Base-by-base conservation (phyloP, 2,888 invertebrate genomes). In the Apeira syringaria region DNA sequence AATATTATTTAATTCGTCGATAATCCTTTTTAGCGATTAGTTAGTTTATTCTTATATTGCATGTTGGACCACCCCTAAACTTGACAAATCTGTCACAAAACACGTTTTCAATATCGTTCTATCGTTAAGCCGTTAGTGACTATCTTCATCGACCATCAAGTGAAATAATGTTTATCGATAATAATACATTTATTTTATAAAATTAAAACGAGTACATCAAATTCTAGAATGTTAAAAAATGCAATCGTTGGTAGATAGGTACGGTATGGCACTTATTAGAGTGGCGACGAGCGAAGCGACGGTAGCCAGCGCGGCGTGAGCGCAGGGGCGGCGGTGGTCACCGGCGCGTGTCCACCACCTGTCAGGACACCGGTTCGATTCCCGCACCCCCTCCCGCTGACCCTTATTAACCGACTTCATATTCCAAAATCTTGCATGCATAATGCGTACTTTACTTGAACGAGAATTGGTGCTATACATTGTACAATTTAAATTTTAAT, bases 301-400 rank as follows among this genome's bases (percentile, higher is more conserved):
- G n/a, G n/a, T n/a, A n/a, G n/a, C n/a, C n/a, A n/a, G n/a, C n/a
- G 64, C 53, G 60, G 43, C 36, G 31, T 3, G 27, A 22, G 33
- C 32, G 37, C 42, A 31, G 42, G 31, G 36, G 43, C 43, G 59
- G 67, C 59, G 70, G 68, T 63, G 59, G 59, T 47, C 80, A 73
- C 51, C 65, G 64, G 74, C 71, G 77, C 86, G 86, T 80, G 81
- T 68, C 86, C 78, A 61, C 85, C 88, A 88, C 88, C 87, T 87
- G 88, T 80, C 73, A 57, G 61, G 47, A 59, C 72, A 70, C 64
- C 76, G 66, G 61, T 34, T 61, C 65, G 68, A 64, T 60, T 56
- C 50, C 63, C 64, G 68, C 68, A 71, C 68, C 64, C 67, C 66
- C 59, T 53, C 54, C 38, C 53, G 48, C 51, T 40, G 43, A n/a